phyloP scores from a whole-genome alignment of 2,113 vertebrate genomes.

The Festucalex cinctus region DNA sequence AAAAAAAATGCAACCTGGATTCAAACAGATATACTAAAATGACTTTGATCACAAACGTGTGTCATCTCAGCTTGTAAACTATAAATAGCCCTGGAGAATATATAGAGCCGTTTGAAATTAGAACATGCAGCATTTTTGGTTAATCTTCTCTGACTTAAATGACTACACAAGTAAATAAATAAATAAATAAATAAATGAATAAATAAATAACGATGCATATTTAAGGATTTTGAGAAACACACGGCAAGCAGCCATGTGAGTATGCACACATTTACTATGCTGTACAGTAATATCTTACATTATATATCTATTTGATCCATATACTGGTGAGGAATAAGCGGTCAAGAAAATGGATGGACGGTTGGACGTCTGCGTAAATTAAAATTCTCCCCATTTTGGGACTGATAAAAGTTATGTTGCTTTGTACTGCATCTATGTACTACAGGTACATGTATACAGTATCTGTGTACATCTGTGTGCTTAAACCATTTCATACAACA shows the following conservation, averaged over 20 bases:
- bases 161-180: not conserved
- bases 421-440: too few species aligned
- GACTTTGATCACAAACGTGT: conserved; percentile 38
- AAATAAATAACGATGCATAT: not conserved
- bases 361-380: too few species aligned
- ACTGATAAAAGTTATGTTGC: too few species aligned
- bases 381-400: too few species aligned
- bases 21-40: conserved; percentile 20
- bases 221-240: not conserved
- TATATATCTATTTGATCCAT: too few species aligned
- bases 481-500: not conserved
- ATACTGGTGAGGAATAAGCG: too few species aligned
- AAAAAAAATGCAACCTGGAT: conserved; percentile 5
- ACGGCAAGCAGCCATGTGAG: not conserved
- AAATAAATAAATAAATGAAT: not conserved
- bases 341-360: too few species aligned
- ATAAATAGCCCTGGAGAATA: conserved; percentile 24
- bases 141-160: not conserved
- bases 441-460: too few species aligned
- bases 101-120: conserved; percentile 14
- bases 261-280: not conserved
- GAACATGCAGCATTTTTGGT: conserved; percentile 7
- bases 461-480: too few species aligned
- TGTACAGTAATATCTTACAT: not conserved
- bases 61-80: conserved; percentile 30